Percentiles rank a stretch among this genome's conserved stretches.
phyloP scores from a whole-genome alignment of 2,888 invertebrate species.

The Pheosia gnoma region DNA sequence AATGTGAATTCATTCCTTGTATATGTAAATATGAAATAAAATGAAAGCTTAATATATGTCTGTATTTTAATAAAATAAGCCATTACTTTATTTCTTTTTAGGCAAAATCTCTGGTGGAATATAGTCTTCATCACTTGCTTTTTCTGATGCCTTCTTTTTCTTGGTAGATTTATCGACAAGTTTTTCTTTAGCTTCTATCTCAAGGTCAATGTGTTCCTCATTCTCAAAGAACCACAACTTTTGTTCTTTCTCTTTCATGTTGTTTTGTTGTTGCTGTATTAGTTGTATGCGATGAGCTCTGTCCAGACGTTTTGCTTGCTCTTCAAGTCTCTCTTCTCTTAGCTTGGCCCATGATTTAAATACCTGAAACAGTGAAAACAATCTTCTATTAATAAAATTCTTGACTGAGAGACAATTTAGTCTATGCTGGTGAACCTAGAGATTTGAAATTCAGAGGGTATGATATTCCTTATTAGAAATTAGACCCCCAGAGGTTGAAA shows the following conservation, averaged over 20 bases:
- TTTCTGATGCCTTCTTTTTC: conserved; percentile 73
- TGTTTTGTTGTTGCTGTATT: conserved; percentile 80
- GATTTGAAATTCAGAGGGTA: no score
- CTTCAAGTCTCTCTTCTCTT: conserved; percentile 83
- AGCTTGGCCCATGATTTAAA: conserved; percentile 85
- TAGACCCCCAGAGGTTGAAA: no score
- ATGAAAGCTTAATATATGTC: conserved; percentile 5
- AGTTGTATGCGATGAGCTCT: conserved; percentile 78
- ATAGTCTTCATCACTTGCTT: conserved; percentile 85
- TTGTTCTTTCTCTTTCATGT: conserved; percentile 84
- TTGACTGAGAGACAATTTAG: no score
- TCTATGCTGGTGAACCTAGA: no score
- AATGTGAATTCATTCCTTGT: no score
- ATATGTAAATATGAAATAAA: no score
- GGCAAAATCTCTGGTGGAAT: conserved; percentile 88
- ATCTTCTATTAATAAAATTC: background rate
- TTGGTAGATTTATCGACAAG: conserved; percentile 49
- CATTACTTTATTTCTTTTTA: conserved; percentile 54
- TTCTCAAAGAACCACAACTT: conserved; percentile 92
- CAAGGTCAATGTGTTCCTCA: conserved; percentile 88
- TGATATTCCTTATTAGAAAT: no score
- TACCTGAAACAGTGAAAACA: conserved; percentile 57
- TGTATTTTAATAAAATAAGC: conserved; percentile 15
- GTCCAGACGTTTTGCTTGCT: conserved; percentile 84
- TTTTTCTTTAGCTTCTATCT: conserved; percentile 86